phyloP scores from a whole-genome alignment of 2,888 invertebrate species.

The Tenthredo scrophulariae region DNA sequence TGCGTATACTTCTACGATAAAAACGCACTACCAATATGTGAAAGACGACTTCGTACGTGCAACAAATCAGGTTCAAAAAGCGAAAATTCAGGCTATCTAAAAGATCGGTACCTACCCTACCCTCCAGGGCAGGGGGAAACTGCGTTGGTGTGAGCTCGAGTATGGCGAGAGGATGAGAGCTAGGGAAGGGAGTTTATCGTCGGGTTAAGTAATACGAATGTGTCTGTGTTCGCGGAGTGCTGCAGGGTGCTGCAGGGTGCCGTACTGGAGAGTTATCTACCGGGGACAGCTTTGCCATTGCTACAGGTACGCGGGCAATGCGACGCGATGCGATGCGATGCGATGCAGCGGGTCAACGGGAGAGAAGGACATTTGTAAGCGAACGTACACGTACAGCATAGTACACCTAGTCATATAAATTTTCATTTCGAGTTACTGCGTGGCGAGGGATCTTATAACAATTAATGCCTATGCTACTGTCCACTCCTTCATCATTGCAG shows the following conservation, averaged over 20 bases:
- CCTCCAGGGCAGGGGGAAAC: slow-evolving; percentile 3
- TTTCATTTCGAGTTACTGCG: slow-evolving; percentile 57
- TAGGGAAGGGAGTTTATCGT: slow-evolving; percentile 78
- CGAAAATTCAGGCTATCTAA: slow-evolving; percentile 64
- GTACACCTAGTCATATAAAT: slow-evolving; percentile 72
- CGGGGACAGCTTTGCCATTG: slow-evolving; percentile 70
- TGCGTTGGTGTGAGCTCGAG: slow-evolving; percentile 57
- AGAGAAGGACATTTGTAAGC: slow-evolving; percentile 23
- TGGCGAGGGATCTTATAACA: slow-evolving; percentile 17
- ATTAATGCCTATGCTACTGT: slow-evolving; percentile 11
- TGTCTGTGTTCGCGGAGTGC: slow-evolving; percentile 71
- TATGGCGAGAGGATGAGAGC: slow-evolving; percentile 70
- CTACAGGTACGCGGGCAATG: slow-evolving; percentile 60
- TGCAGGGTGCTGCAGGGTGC: slow-evolving; percentile 66
- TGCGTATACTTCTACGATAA: slow-evolving; percentile 17
- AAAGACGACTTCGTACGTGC: slow-evolving; percentile 32
- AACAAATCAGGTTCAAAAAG: slow-evolving; percentile 69
- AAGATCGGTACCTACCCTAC: background rate
- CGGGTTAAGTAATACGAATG: slow-evolving; percentile 81
- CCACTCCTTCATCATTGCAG: slow-evolving; percentile 15
- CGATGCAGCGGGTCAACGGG: slow-evolving; percentile 16
- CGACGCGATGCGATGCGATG: background rate
- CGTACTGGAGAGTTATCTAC: slow-evolving; percentile 69
- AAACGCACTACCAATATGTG: background rate
- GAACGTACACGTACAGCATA: slow-evolving; percentile 61